These are phyloP conservation scores for Argynnis bischoffii DNA, from an alignment of 2,888 invertebrate genomes.

Conservation along the genomic window DNA sequence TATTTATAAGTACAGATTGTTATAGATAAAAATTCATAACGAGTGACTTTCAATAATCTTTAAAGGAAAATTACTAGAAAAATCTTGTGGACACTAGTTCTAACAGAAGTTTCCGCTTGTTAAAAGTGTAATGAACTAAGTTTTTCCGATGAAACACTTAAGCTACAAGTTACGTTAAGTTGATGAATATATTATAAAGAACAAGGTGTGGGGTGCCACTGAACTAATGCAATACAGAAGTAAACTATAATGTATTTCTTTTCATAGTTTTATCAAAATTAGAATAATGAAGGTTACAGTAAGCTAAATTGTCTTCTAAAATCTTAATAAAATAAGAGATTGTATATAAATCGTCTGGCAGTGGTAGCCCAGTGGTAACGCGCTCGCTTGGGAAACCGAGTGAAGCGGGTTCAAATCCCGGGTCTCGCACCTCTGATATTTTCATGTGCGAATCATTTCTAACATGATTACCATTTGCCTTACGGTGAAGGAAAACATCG, in stretches of 20 bases:
- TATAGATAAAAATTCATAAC: neutral
- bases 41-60: slow-evolving; percentile 17
- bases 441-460: no score
- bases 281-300: no score
- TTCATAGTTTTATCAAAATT: no score
- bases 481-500: no score
- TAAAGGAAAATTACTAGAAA: slow-evolving; percentile 19
- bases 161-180: slow-evolving; percentile 16
- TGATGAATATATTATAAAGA: slow-evolving; percentile 26
- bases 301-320: no score
- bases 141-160: slow-evolving; percentile 26
- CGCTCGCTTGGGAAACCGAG: no score
- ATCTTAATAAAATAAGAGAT: no score
- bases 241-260: neutral
- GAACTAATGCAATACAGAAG: slow-evolving; percentile 2
- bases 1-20: neutral
- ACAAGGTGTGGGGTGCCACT: slow-evolving; percentile 1
- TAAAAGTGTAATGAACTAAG: slow-evolving; percentile 31
- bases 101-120: slow-evolving; percentile 21
- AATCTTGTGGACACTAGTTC: slow-evolving; percentile 26
- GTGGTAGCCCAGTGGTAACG: no score
- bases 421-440: no score
- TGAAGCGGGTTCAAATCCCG: no score
- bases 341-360: no score
- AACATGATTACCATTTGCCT: no score